These are phyloP conservation scores for Halesus radiatus DNA, from an alignment of 1,140 invertebrate genomes.

Conservation along the genomic window DNA sequence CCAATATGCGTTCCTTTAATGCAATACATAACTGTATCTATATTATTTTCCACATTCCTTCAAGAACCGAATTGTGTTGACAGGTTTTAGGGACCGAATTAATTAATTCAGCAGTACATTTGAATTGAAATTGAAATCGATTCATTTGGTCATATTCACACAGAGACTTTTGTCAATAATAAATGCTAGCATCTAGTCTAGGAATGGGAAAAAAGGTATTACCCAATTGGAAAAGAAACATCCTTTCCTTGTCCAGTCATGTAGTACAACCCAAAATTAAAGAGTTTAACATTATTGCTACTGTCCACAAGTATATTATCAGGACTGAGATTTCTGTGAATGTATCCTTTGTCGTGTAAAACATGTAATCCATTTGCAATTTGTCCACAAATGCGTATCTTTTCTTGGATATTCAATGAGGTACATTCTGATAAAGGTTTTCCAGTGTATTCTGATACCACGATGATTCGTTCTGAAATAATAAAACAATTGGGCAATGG, in stretches of 20 bases:
- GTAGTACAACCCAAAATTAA: slow-evolving; percentile 93
- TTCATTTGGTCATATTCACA: no score
- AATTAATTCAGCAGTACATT: no score
- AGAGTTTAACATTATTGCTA: slow-evolving; percentile 83
- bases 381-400: slow-evolving; percentile 76
- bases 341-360: slow-evolving; percentile 81
- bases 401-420: slow-evolving; percentile 69
- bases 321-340: slow-evolving; percentile 84
- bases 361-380: slow-evolving; percentile 81
- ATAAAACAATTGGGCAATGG: background rate
- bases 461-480: slow-evolving; percentile 86
- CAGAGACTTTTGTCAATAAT: no score
- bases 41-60: no score
- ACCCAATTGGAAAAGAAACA: slow-evolving; percentile 95
- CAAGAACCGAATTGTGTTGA: no score
- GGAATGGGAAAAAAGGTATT: background rate
- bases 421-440: slow-evolving; percentile 70
- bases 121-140: no score
- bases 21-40: no score
- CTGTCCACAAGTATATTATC: slow-evolving; percentile 88
- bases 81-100: no score
- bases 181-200: no score
- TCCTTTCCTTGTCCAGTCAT: slow-evolving; percentile 89
- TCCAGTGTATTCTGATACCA: slow-evolving; percentile 90
- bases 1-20: no score